Base-by-base conservation (phyloP, 1,140 invertebrate species). In the Nephila pilipes region DNA sequence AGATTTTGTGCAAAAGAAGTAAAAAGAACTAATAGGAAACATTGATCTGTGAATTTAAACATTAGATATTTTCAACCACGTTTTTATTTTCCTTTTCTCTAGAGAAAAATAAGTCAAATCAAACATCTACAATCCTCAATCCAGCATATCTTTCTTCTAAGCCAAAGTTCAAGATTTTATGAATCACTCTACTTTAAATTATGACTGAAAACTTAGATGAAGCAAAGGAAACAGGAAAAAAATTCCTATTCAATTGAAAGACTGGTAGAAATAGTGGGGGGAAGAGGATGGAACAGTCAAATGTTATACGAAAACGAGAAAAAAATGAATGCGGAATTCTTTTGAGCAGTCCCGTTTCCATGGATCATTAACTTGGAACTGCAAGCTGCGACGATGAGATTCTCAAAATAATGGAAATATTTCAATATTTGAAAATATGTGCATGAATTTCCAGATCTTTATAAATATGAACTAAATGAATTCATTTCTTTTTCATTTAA, bases 281-380 rank as follows among this genome's bases (percentile, higher is more conserved):
- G 10, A 60, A 36, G 60, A 87, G 63, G 10, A 83, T 75, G 46
- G 20, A 12, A 8, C 75, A 80, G 75, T 81, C 80, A 81, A 55
- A 55, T 54, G 38, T 46, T 81, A 54, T 81, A 81, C 12, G 36
- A 81, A 81, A 81, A 54, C 46, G 46, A 81, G 85, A 60, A 87
- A 83, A n/a, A 87, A 87, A 58, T 29, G 85, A 60, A 87, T 87
- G 22, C 32, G 32, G 32, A 87, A 36, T 32, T 87, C 85, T 38
- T 36, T 87, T 14, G 83, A 87, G 29, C 57, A 32, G 3, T 60
- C 25, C n/a, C 22, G 58, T 87, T 60, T 87, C n/a, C 58, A 87
- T 60, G 85, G 85, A 87, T 87, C 85, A 87, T 87, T 87, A 87
- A 87, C 85, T 87, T 87, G 85, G 57, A 60, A 36, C 57, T 87